Evolutionary conservation across 2,797 vertebrate species (phyloP).

Genomic region (Serranus cabrilla): DNA sequence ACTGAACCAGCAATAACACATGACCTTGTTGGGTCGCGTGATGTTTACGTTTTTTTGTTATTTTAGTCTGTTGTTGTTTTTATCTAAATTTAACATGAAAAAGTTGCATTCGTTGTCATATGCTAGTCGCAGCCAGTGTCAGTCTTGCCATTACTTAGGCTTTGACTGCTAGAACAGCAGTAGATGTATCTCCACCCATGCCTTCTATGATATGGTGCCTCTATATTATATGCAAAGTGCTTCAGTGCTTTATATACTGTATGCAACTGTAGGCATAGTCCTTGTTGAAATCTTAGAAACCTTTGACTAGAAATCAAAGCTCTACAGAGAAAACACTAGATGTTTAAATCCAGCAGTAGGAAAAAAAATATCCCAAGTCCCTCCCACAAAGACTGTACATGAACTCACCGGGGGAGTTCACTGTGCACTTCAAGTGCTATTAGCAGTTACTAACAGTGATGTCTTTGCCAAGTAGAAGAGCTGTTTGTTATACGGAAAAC

Average conservation of each 20-base stretch:
- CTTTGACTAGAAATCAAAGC: conserved; percentile 21
- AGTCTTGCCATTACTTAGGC: conserved; percentile 59
- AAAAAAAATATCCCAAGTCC: not conserved
- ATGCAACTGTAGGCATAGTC: conserved; percentile 67
- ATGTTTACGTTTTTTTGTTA: conserved; percentile 62
- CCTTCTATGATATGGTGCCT: conserved; percentile 83
- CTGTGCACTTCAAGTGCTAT: conserved; percentile 43
- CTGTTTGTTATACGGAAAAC: conserved; percentile 60
- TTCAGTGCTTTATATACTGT: conserved; percentile 71
- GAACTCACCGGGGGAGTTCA: conserved; percentile 43
- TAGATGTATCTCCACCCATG: conserved; percentile 65
- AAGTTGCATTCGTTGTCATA: conserved; percentile 63
- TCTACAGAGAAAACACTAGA: conserved; percentile 13
- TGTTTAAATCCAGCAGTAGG: conserved; percentile 42
- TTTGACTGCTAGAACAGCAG: conserved; percentile 60
- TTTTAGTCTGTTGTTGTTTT: conserved; percentile 31
- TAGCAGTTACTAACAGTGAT: conserved; percentile 39
- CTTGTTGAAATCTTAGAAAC: conserved; percentile 36
- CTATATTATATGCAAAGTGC: conserved; percentile 77
- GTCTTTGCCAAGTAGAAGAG: conserved; percentile 66
- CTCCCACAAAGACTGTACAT: conserved; percentile 39
- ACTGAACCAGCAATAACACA: conserved; percentile 77
- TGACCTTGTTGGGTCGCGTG: conserved; percentile 57
- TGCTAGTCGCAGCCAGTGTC: conserved; percentile 65
- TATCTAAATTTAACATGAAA: conserved; percentile 46